Base-by-base conservation (phyloP, 2,797 vertebrate species). In the Cyprinodon diabolis region DNA sequence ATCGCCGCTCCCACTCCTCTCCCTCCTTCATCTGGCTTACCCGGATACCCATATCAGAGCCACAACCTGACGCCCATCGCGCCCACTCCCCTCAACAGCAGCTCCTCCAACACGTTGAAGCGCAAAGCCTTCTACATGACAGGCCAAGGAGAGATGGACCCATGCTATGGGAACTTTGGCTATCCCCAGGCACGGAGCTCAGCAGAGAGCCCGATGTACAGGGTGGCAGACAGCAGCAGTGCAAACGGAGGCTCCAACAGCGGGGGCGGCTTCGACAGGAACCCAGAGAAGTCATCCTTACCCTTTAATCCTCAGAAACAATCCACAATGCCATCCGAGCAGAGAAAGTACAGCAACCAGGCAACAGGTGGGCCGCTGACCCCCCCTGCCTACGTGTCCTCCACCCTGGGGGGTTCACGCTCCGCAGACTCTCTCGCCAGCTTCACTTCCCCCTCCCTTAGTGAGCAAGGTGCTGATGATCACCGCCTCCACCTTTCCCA, bases 51-150 rank as follows among this genome's bases (percentile, higher is more conserved):
- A 62, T 99, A 98, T 93, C 97, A 98, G 92, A 95, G 96, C 80
- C 96, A 97, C 37, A 96, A 96, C 81, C 93, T 99, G 87, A 95
- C 96, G 0, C 97, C 97, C 52, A 96, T 98, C 0, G 95, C 97
- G 0, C 96, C 97, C 0, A 97, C 96, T 1, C 96, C 96, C 78
- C 94, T 98, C 84, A 95, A 94, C 89, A 96, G 95, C 84, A 96
- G 95, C 89, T 96, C 97, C 6, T 96, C 97, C 79, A 97, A 95
- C 91, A 97, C 96, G 47, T 96, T 98, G 79, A 98, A 98, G 92
- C 95, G 96, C 85, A 99, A 98, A 93, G 96, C 97, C 90, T 99
- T 98, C 93, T 99, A 98, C 83, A 97, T 98, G 96, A 93, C 96
- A 79, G 95, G 96, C 89, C 97, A 98, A 90, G 96, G 96, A 83